Evolutionary conservation across 2,888 invertebrate genomes (phyloP), one percentile per base, ranked within the genome.

Genomic region (Thumatha senex): DNA sequence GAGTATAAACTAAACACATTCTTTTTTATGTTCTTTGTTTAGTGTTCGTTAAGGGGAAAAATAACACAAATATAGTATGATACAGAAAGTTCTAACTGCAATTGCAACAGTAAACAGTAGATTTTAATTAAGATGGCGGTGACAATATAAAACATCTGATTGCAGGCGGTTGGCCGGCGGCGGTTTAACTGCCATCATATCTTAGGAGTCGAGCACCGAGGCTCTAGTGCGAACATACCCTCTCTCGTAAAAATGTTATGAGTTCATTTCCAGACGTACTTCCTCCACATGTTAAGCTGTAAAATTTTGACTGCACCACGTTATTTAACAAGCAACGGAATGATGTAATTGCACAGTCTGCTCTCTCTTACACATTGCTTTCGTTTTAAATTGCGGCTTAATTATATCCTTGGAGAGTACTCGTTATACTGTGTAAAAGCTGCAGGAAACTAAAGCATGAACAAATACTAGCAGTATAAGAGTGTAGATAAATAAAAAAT

Each of bases 231-330:
- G 72, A 68, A 70, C 69, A 65, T 65, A 52, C 53, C 56, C 62
- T 64, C 67, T 73, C 79, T 82, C 86, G 79, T 89, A 89, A 89
- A 89, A 89, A 70, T 86, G 82, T 89, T 89, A 89, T 87, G 89
- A 84, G 86, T 87, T 86, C 86, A 86, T 88, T 84, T 79, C 72
- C 70, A 80, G 80, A 72, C 78, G 70, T 70, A 34, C 34, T 78
- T 45, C 46, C 44, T 51, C 52, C 42, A 48, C 51, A 69, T 54
- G 56, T 49, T 56, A 54, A 14, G 65, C 50, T 66, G 67, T 66
- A 66, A 66, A 66, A 66, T 69, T 59, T 57, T 66, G 70, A 69
- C 67, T 69, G 63, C 57, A 54, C 45, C 53, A 42, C 56, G 59
- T 52, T 56, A 65, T 56, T 66, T 66, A 66, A 62, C 70, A 66